Conservation (phyloP, 2,888 invertebrate genomes). For the Drosophila nigricruria region DNA sequence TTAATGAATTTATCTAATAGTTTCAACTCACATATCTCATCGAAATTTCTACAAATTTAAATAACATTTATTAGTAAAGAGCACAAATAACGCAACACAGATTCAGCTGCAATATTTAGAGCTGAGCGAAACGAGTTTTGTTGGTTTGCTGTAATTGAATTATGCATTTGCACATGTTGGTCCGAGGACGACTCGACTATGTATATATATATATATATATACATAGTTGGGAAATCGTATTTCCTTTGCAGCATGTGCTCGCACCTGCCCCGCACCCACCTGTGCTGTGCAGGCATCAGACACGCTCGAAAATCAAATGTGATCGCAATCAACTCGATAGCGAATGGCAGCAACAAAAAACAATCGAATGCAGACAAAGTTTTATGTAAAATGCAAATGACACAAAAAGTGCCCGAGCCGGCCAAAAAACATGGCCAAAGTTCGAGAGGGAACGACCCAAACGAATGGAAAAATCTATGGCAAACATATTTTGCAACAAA, state of each 20-base stretch:
- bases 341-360: slow-evolving; percentile 22
- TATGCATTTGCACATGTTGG: slow-evolving; percentile 21
- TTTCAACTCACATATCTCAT: not conserved
- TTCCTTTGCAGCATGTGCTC: slow-evolving; percentile 16
- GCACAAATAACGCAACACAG: not conserved
- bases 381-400: slow-evolving; percentile 76
- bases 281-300: not conserved
- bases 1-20: not conserved
- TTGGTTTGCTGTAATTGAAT: slow-evolving; percentile 24
- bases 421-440: slow-evolving; percentile 48
- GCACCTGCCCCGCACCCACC: not conserved
- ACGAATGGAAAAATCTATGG: slow-evolving; percentile 32
- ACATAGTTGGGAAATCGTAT: slow-evolving; percentile 49
- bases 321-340: slow-evolving; percentile 62
- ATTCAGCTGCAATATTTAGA: not conserved
- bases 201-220: too few species aligned
- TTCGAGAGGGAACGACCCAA: slow-evolving; percentile 19
- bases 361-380: slow-evolving; percentile 46
- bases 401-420: slow-evolving; percentile 58
- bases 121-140: not conserved
- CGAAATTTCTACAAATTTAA: not conserved
- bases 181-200: slow-evolving; percentile 35
- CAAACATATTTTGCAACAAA: slow-evolving; percentile 59
- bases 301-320: slow-evolving; percentile 23
- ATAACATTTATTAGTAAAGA: not conserved